Evolutionary conservation across 1,140 invertebrate genomes (phyloP).

Genomic region (Panagrolaimus sp.): DNA sequence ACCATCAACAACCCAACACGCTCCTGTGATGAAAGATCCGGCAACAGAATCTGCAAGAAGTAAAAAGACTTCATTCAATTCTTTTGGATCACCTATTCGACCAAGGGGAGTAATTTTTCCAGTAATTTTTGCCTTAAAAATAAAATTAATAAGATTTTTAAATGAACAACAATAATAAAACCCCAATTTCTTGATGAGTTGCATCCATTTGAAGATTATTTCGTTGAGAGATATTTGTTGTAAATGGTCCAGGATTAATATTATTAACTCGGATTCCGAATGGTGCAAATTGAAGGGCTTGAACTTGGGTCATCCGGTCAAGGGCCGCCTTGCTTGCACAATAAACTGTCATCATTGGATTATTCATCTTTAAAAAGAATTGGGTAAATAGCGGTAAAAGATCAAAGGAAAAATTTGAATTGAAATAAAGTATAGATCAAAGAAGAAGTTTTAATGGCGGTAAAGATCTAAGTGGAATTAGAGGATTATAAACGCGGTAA

Average conservation of each 20-base stretch:
- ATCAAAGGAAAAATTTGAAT: no score
- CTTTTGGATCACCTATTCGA: constrained; percentile 1
- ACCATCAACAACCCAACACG: not conserved
- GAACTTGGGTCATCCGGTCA: not conserved
- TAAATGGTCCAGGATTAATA: constrained; percentile 13
- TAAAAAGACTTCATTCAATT: not conserved
- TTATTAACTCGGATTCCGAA: constrained; percentile 1
- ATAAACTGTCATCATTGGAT: no score
- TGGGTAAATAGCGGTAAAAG: no score
- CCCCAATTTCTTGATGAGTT: not conserved
- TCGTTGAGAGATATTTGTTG: not conserved
- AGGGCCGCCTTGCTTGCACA: not conserved
- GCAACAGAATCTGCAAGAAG: not conserved
- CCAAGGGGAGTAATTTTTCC: not conserved
- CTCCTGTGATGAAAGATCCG: not conserved
- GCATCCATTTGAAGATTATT: not conserved
- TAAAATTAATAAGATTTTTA: not conserved
- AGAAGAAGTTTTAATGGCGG: no score
- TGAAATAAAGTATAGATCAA: no score
- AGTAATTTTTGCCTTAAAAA: not conserved
- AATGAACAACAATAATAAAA: not conserved
- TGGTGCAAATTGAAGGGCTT: not conserved
- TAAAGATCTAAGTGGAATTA: no score
- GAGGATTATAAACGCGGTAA: no score
- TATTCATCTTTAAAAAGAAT: no score